Percentiles rank a stretch among this genome's conserved stretches.
phyloP scores from a whole-genome alignment of 2,113 vertebrate species.

The Ceratotherium simum region DNA sequence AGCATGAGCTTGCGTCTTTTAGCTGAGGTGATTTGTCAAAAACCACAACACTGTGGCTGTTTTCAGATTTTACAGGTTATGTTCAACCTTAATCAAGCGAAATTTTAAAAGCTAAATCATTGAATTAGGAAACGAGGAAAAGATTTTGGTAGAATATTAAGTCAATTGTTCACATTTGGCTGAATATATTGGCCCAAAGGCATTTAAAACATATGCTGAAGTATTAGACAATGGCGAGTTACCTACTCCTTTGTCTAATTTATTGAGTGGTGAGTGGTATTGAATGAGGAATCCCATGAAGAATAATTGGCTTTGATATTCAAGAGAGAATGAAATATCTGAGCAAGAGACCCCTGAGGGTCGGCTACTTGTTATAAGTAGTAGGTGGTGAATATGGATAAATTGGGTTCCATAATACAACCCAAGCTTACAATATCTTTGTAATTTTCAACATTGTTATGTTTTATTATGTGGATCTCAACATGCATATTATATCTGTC shows the following conservation, averaged over 20 bases:
- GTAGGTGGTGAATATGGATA: not conserved
- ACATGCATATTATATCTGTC: not conserved
- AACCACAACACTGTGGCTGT: slow-evolving; percentile 46
- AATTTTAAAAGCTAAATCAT: slow-evolving; percentile 55
- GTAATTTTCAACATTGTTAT: not conserved
- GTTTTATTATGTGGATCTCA: not conserved
- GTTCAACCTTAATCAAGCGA: slow-evolving; percentile 35
- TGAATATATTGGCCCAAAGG: not conserved
- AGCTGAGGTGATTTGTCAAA: slow-evolving; percentile 70
- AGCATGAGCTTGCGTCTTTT: slow-evolving; percentile 72
- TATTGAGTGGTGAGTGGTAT: not conserved
- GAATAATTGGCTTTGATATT: slow-evolving; percentile 7
- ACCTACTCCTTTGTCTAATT: slow-evolving; percentile 14
- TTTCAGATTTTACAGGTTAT: slow-evolving; percentile 51
- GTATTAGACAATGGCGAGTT: slow-evolving; percentile 23
- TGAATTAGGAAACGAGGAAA: not conserved
- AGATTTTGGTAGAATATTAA: slow-evolving; percentile 46
- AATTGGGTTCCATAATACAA: not conserved
- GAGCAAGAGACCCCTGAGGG: not conserved
- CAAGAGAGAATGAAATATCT: not conserved
- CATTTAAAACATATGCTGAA: slow-evolving; percentile 8
- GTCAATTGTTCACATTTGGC: not conserved
- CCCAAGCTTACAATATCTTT: not conserved
- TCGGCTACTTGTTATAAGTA: not conserved
- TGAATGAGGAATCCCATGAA: slow-evolving; percentile 21